These are phyloP conservation scores for Ammodramus savannarum DNA, from an alignment of 2,113 vertebrate species.

Conservation along the genomic window DNA sequence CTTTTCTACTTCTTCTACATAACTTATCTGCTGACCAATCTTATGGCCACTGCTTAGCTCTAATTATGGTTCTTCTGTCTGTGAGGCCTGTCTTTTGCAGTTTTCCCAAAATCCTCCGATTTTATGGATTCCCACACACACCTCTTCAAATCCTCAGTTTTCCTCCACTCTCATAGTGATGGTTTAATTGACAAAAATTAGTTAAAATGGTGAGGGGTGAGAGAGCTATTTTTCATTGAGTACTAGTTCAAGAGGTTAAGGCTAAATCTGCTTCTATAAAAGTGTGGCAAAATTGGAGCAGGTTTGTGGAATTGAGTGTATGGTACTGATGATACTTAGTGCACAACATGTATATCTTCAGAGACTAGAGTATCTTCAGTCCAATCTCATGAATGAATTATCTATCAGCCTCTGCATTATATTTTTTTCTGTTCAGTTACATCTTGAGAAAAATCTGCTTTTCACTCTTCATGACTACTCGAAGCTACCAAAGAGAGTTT, in stretches of 20 bases:
- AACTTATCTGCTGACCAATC: too few species aligned
- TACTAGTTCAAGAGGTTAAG: neutral
- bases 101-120: too few species aligned
- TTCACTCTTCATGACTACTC: neutral
- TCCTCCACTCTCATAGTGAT: neutral
- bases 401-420: neutral
- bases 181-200: neutral
- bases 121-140: neutral
- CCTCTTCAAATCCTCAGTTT: neutral
- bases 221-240: neutral
- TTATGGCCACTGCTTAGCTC: too few species aligned
- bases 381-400: neutral
- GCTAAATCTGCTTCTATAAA: neutral
- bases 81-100: too few species aligned
- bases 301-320: neutral
- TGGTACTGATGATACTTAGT: neutral
- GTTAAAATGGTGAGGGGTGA: neutral
- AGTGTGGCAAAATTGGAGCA: neutral
- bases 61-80: too few species aligned
- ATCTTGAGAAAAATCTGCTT: neutral
- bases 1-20: too few species aligned
- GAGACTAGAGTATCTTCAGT: neutral
- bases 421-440: neutral
- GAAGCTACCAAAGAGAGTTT: neutral
- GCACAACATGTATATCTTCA: accelerated